These are phyloP conservation scores for Leptopilina boulardi DNA, from an alignment of 1,140 invertebrate species.

Conservation along the genomic window DNA sequence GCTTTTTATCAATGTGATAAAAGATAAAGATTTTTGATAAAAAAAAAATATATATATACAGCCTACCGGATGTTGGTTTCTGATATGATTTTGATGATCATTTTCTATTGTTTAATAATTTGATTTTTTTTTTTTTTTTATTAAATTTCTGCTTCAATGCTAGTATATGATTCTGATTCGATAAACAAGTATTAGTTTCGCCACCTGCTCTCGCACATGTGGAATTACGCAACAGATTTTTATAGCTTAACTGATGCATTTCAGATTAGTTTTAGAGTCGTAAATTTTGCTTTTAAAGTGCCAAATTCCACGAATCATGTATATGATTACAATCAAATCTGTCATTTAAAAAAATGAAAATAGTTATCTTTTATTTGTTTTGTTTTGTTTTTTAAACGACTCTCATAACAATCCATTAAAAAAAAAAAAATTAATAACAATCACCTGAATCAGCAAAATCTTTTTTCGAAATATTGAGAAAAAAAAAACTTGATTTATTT, in stretches of 20 bases:
- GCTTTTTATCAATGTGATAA: too few relatives aligned
- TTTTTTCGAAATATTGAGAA: neutral
- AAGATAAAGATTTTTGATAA: too few relatives aligned
- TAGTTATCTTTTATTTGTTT: neutral
- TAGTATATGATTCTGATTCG: neutral
- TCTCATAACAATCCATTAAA: neutral
- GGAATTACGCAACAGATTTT: constrained; percentile 20
- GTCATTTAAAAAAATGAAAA: neutral
- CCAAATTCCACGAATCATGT: constrained; percentile 9
- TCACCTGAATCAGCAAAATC: neutral
- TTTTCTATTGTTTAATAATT: neutral
- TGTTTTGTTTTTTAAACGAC: neutral
- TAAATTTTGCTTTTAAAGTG: neutral
- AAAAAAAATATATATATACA: too few relatives aligned
- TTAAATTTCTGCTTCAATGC: neutral
- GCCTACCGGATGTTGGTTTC: too few relatives aligned
- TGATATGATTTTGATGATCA: neutral
- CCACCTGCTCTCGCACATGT: constrained; percentile 27
- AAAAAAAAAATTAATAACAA: neutral
- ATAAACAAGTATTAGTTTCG: constrained; percentile 25
- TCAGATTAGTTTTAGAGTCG: constrained; percentile 1
- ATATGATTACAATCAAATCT: constrained; percentile 12
- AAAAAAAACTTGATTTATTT: neutral
- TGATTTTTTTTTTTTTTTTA: neutral
- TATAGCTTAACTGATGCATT: constrained; percentile 24